A percentile compares a stretch with the other conserved stretches of the same genome.
Conservation (phyloP, 1,140 invertebrate genomes). For the Teleopsis dalmanni region DNA sequence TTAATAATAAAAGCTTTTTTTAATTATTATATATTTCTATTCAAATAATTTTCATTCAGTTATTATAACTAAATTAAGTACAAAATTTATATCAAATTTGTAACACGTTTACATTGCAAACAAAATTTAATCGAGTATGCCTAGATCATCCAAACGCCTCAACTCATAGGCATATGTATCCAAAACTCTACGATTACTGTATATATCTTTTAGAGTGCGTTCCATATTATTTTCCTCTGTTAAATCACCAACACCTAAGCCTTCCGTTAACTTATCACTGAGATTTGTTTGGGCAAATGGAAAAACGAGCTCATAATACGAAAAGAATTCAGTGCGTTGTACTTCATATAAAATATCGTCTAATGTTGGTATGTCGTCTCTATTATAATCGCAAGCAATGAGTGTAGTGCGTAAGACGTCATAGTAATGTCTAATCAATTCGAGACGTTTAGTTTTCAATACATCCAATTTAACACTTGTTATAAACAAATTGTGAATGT, state of each 20-base stretch:
- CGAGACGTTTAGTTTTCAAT: constrained; percentile 22
- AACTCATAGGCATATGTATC: constrained; percentile 16
- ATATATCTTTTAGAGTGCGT: constrained; percentile 19
- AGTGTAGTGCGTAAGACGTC: constrained; percentile 32
- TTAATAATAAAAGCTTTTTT: too few relatives aligned
- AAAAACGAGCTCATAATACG: constrained; percentile 22
- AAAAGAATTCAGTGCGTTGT: constrained; percentile 27
- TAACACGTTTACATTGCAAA: too few relatives aligned
- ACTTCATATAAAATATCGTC: constrained; percentile 27
- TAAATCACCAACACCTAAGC: constrained; percentile 18
- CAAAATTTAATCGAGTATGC: constrained; percentile 20
- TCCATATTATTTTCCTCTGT: constrained; percentile 7
- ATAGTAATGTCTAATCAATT: constrained; percentile 33
- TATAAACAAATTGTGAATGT: constrained; percentile 29
- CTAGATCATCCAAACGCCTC: constrained; percentile 20
- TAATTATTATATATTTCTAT: too few relatives aligned
- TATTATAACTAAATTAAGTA: too few relatives aligned
- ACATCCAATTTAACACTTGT: constrained; percentile 30
- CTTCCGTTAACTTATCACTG: constrained; percentile 11
- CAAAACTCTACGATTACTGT: constrained; percentile 16
- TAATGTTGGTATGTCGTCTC: constrained; percentile 31
- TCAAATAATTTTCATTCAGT: too few relatives aligned
- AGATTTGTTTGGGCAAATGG: constrained; percentile 24
- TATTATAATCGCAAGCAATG: constrained; percentile 13
- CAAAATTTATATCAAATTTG: too few relatives aligned